A percentile compares a stretch with the other conserved stretches of the same genome.
Conservation (phyloP, 2,113 vertebrate genomes). For the Mastomys coucha region DNA sequence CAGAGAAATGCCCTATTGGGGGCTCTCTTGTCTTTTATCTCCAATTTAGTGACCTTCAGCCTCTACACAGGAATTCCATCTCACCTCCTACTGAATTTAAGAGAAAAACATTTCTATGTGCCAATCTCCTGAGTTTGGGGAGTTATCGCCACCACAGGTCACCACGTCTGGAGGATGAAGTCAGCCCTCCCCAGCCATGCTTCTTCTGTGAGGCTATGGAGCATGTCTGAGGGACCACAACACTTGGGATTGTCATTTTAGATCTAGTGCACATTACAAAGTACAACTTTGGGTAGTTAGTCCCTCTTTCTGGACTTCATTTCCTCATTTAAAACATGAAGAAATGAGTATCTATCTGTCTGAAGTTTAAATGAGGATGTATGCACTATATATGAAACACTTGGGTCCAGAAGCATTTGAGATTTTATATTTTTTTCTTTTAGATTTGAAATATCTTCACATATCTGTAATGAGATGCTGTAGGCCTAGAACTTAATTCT, state of each 20-base stretch:
- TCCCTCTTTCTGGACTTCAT: background rate
- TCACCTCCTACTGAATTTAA: background rate
- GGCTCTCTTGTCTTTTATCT: background rate
- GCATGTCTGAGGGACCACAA: background rate
- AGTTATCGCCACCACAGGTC: background rate
- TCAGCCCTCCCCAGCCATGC: background rate
- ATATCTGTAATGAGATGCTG: background rate
- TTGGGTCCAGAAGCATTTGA: background rate
- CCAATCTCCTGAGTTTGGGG: background rate
- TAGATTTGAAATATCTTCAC: background rate
- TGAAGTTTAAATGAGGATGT: background rate
- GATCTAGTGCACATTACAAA: background rate
- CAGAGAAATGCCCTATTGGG: background rate
- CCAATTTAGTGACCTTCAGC: background rate
- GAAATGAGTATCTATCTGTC: background rate
- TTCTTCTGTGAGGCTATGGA: background rate
- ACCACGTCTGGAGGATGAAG: background rate
- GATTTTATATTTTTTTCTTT: background rate
- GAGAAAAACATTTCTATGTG: background rate
- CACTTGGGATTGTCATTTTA: background rate
- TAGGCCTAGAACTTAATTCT: background rate
- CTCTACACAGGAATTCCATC: background rate
- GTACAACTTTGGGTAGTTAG: background rate
- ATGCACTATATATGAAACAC: background rate
- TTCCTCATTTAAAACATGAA: slow-evolving; percentile 22